Base-by-base conservation (phyloP, 2,888 invertebrate species). In the Ctenicera cuprea region DNA sequence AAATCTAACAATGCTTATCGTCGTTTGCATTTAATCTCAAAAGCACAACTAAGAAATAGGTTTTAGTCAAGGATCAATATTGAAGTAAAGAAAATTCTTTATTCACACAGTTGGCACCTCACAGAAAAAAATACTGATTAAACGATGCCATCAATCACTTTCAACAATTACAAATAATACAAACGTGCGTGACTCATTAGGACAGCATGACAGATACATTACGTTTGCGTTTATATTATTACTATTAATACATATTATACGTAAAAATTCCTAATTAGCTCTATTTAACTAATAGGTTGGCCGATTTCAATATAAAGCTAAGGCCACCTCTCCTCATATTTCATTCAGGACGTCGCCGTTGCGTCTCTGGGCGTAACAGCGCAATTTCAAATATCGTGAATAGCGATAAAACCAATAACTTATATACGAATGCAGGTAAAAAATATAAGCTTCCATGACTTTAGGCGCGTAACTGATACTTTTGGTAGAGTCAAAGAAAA, bases 381-480 rank as follows among this genome's bases (percentile, higher is more conserved):
- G 14, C 45, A 61, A 61, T 41, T 43, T 48, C 38, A 26, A 52
- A 52, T 61, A 26, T 71, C 48, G 45, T n/a, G n/a, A n/a, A n/a
- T 57, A 11, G 26, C 26, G 3, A 18, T 20, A n/a, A 26, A 16
- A 22, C 4, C 50, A 22, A 50, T 50, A 18, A 38, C 38, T 38
- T 38, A n/a, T 8, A 38, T 12, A 11, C 3, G 38, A n/a, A n/a
- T n/a, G n/a, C n/a, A n/a, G n/a, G n/a, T n/a, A n/a, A n/a, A n/a
- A n/a, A n/a, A n/a, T n/a, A n/a, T n/a, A n/a, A n/a, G n/a, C n/a
- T n/a, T n/a, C n/a, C n/a, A n/a, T n/a, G n/a, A n/a, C n/a, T n/a
- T n/a, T n/a, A n/a, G n/a, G n/a, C n/a, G n/a, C n/a, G n/a, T n/a
- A n/a, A n/a, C n/a, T n/a, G n/a, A n/a, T n/a, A n/a, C n/a, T n/a